Evolutionary conservation across 1,140 invertebrate species (phyloP), one percentile per base, ranked within the genome.

Genomic region (Chelonus insularis): DNA sequence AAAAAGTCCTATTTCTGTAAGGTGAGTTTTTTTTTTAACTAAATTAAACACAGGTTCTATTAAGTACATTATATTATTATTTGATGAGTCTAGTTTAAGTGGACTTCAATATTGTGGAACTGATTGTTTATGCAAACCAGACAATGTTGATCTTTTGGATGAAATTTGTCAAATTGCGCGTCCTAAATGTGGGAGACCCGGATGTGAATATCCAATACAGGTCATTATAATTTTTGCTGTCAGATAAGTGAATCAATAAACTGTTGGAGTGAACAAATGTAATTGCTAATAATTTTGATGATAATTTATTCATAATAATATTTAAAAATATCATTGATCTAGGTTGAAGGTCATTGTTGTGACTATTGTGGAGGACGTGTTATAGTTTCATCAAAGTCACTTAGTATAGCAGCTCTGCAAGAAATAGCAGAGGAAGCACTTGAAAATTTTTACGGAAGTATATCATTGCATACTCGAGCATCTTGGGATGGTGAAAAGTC

Each of bases 341-440:
- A 80, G 78, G 66, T 81, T 1, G 77, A 81, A 34, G 79, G 78
- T 6, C 76, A 80, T 51, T 81, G 79, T 36, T 81, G 79, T 45
- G 62, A 64, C 20, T 81, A 75, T 59, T 81, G 79, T 32, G 79
- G 79, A 0, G 77, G 72, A 2, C 65, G 73, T 36, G 47, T 79
- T 5, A 50, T 37, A 1, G 57, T 77, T 5, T 52, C 68, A 0
- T 21, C 16, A 0, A 6, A 47, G 8, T 67, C 62, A 20, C 54
- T 60, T 2, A 72, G 73, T 11, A 25, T 73, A 5, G 37, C 55
- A 1, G 66, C 68, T 43, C 47, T 76, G 0, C 58, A 64, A 6
- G 56, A 64, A 16, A 43, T 72, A 1, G 65, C 66, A 0, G 61
- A 66, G 5, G 62, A 66, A 11, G 68, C 63, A 48, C 57, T 81